These are phyloP conservation scores for Drosophila paracracens DNA, from an alignment of 2,888 invertebrate genomes.

Conservation along the genomic window DNA sequence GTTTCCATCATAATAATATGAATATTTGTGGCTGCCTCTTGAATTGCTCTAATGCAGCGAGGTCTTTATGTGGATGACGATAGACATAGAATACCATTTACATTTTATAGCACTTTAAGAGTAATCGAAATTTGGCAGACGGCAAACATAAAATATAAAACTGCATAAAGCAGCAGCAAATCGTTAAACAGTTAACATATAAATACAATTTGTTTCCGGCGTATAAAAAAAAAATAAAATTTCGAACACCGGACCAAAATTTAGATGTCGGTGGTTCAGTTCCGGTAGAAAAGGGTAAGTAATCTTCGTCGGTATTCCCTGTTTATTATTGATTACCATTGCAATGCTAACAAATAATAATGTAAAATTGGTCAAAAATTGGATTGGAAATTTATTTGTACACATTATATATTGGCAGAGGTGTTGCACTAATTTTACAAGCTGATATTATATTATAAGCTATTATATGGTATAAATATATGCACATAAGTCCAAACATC, in stretches of 20 bases:
- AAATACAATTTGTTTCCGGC: neutral
- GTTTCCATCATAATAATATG: conserved; percentile 58
- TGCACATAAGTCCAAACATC: neutral
- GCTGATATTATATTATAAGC: neutral
- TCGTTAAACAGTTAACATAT: neutral
- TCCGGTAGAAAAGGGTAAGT: neutral
- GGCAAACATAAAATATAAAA: neutral
- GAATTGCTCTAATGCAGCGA: neutral
- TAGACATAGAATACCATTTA: neutral
- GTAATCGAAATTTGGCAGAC: neutral
- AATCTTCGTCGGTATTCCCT: neutral
- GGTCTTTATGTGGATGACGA: neutral
- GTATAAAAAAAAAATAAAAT: neutral
- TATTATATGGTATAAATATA: neutral
- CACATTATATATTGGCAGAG: neutral
- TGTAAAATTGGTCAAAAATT: no score
- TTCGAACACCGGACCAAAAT: no score
- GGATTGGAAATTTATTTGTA: neutral
- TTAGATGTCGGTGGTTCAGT: neutral
- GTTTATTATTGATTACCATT: neutral
- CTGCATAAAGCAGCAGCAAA: neutral
- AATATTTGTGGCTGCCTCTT: conserved; percentile 43
- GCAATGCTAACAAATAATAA: neutral
- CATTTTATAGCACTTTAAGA: neutral
- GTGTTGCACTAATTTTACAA: neutral